phyloP scores from a whole-genome alignment of 2,888 invertebrate species.

The Tipula confusa region DNA sequence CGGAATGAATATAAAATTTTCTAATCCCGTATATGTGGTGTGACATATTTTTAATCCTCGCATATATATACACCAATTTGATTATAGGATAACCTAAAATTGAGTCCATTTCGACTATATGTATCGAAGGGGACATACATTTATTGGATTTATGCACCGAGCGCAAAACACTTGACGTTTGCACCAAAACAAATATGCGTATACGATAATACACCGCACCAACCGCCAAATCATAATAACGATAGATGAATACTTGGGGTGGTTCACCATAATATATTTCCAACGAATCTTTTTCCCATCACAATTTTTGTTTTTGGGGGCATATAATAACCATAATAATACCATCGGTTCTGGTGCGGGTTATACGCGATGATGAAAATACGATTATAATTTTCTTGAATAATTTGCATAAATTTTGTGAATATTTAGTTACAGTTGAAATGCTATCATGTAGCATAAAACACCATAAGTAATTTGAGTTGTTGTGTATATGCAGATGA shows the following conservation, averaged over 20 bases:
- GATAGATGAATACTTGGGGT: not conserved
- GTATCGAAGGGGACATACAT: not conserved
- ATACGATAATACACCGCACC: too few species aligned
- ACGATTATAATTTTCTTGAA: not conserved
- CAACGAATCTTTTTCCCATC: not conserved
- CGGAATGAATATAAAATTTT: not conserved
- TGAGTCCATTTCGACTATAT: not conserved
- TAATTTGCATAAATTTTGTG: not conserved
- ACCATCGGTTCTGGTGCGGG: not conserved
- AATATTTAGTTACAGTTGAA: constrained; percentile 20
- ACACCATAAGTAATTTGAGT: not conserved
- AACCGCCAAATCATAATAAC: not conserved
- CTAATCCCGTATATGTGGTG: not conserved
- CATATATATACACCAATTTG: not conserved
- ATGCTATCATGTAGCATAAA: not conserved
- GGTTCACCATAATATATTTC: not conserved
- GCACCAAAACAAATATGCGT: not conserved
- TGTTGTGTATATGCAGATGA: not conserved
- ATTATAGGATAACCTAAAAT: not conserved
- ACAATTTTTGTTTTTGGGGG: not conserved
- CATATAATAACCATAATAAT: not conserved
- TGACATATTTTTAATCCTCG: not conserved
- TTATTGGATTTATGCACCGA: not conserved
- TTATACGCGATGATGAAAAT: not conserved
- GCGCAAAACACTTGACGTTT: not conserved